Percentiles rank a stretch among this genome's conserved stretches.
Conservation (phyloP, 2,113 vertebrate species). For the Copsychus sechellarum region DNA sequence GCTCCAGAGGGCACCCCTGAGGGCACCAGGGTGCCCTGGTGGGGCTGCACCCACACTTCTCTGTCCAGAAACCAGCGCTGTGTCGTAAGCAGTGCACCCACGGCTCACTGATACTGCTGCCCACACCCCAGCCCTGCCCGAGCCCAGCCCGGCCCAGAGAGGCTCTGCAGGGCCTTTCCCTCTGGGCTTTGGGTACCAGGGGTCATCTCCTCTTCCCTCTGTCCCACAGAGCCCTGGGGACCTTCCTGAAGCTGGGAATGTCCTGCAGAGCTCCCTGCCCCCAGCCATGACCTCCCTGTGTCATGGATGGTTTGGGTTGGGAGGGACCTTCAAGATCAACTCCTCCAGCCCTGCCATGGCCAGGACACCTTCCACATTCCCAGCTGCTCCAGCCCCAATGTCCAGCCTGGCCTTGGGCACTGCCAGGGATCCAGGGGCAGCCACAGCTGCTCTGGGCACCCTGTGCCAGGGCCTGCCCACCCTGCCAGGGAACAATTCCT, state of each 20-base stretch:
- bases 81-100: neutral
- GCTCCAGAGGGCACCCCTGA: neutral
- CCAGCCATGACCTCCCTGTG: accelerated
- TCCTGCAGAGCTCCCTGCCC: neutral
- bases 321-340: neutral
- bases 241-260: neutral
- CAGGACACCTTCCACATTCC: neutral
- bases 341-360: neutral
- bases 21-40: accelerated
- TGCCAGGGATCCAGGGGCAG: neutral
- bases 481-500: too few species aligned
- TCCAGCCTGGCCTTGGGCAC: neutral
- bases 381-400: neutral
- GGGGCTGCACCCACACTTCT: neutral
- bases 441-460: too few species aligned
- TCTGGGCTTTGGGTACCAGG: neutral
- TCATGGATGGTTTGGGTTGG: neutral
- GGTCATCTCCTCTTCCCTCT: neutral
- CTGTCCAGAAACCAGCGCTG: neutral
- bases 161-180: neutral
- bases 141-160: neutral
- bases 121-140: neutral
- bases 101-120: neutral
- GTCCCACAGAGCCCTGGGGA: neutral
- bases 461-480: too few species aligned